Evolutionary conservation across 2,113 vertebrate genomes (phyloP).

Genomic region (Pelusios castaneus): DNA sequence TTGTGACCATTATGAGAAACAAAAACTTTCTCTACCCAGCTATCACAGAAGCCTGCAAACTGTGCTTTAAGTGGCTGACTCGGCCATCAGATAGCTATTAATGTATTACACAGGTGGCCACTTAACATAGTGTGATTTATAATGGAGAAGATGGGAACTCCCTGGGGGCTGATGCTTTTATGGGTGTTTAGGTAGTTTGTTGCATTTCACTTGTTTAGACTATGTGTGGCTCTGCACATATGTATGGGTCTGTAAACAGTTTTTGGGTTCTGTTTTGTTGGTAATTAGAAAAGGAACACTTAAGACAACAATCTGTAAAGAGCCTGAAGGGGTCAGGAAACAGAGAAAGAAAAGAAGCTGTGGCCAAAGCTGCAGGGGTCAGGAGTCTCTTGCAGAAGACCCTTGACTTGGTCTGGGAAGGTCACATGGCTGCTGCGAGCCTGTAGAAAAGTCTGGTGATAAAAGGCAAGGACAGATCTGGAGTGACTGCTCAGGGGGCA

Average conservation of each 20-base stretch:
- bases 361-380: no score
- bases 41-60: not conserved
- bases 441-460: no score
- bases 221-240: not conserved
- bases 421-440: no score
- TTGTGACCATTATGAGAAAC: not conserved
- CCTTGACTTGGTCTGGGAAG: no score
- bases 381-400: no score
- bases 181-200: not conserved
- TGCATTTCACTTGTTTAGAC: not conserved
- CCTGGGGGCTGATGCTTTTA: not conserved
- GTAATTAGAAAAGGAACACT: constrained; percentile 53
- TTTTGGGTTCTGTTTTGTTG: constrained; percentile 31
- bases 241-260: not conserved
- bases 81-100: not conserved
- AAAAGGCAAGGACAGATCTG: no score
- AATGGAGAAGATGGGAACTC: not conserved
- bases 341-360: no score
- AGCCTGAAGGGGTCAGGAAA: no score
- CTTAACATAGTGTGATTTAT: rapidly evolving
- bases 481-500: no score
- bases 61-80: rapidly evolving
- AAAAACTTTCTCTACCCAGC: no score
- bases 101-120: rapidly evolving
- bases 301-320: constrained; percentile 14